These are phyloP conservation scores for Eulimnadia texana DNA, from an alignment of 1,140 invertebrate genomes.

Conservation along the genomic window DNA sequence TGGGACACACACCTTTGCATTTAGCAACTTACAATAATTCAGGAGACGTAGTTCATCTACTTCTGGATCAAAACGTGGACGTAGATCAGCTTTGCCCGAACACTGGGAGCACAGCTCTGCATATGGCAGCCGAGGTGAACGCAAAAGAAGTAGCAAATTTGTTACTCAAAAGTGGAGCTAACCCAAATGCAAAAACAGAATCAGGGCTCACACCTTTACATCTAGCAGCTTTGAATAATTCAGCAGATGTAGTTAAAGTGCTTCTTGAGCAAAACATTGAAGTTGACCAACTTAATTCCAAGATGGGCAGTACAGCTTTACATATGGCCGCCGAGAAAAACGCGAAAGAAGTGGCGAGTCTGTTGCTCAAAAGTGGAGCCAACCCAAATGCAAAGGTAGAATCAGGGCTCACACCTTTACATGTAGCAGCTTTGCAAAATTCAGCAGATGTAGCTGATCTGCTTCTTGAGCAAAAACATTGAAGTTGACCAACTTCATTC, in stretches of 20 bases:
- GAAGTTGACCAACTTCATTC: neutral
- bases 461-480: neutral
- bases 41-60: no score
- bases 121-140: neutral
- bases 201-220: neutral
- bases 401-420: neutral
- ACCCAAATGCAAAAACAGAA: neutral
- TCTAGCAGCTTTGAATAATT: neutral
- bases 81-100: no score
- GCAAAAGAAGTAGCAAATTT: neutral
- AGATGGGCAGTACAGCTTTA: neutral
- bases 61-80: neutral
- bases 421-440: neutral
- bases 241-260: neutral
- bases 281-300: neutral
- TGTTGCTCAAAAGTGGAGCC: neutral
- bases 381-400: neutral
- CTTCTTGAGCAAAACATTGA: neutral
- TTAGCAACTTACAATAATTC: no score
- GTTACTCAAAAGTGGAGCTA: neutral
- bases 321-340: neutral
- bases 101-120: neutral
- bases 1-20: no score
- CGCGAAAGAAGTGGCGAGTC: neutral
- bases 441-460: neutral